Evolutionary conservation across 2,113 vertebrate species (phyloP), one percentile per base, ranked within the genome.

Genomic region (Ammodytes marinus): DNA sequence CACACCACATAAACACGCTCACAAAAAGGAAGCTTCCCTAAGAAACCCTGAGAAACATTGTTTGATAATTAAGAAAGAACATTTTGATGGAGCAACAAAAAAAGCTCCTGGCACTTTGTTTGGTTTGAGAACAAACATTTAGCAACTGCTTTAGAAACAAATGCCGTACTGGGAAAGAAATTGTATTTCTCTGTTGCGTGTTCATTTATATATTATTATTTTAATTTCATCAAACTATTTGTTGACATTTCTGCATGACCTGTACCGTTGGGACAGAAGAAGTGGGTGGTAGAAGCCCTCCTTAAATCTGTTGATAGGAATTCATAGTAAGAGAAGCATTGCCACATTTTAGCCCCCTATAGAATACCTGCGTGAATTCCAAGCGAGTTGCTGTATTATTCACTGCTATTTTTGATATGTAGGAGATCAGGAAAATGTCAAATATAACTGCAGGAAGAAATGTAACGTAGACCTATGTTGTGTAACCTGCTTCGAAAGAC

Each of bases 11-110:
- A 27, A 27, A 27, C 77, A 74, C 8, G 37, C 57, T 55, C 43
- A 60, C 50, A 83, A 75, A 79, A 77, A 83, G 60, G 68, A 54
- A 19, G 15, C 53, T 86, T 89, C 27, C 27, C 89, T 92, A 92
- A 92, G 27, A 27, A 27, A 27, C 27, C 27, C 27, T 27, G 27
- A 78, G 60, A 87, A 74, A 89, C 82, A 83, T 83, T 88, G 80
- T 84, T 37, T 85, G 69, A n/a, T n/a, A 80, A 89, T 74, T 67
- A 39, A 66, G 50, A 84, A 57, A n/a, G 27, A 80, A 49, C 11
- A 68, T 80, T 86, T 82, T 77, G 64, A 67, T 58, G 57, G 19
- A 80, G 58, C 19, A 81, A 61, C 13, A 63, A 55, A 70, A 84
- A 75, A 71, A 17, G 40, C 67, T 73, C 72, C 40, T 42, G 70